Evolutionary conservation across 1,140 invertebrate genomes (phyloP).

Genomic region (Zaprionus capensis): DNA sequence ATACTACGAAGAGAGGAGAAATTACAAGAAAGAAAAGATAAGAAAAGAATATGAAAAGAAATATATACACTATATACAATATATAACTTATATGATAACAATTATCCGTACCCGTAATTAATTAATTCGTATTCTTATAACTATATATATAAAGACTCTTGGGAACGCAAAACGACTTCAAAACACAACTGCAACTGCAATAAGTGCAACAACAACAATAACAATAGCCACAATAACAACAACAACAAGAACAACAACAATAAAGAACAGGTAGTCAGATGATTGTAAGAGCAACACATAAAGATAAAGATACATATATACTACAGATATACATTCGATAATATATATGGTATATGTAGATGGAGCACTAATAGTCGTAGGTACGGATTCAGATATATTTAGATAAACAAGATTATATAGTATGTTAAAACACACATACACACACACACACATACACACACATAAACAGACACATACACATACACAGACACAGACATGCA

Average conservation of each 20-base stretch:
- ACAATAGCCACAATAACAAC: neutral
- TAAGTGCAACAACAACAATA: constrained; percentile 8
- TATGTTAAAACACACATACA: neutral
- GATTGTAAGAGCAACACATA: neutral
- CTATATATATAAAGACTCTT: constrained; percentile 25
- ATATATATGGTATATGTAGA: neutral
- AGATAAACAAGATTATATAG: constrained; percentile 5
- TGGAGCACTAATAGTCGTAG: neutral
- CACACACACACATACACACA: neutral
- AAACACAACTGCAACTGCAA: neutral
- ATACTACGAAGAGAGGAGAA: constrained; percentile 11
- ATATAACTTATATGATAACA: neutral
- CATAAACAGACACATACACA: neutral
- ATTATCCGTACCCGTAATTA: neutral
- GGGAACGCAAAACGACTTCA: constrained; percentile 34
- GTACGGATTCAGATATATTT: neutral
- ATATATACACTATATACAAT: constrained; percentile 4
- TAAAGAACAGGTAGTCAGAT: constrained; percentile 12
- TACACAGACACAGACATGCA: neutral
- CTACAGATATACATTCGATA: constrained; percentile 10
- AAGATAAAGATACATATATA: constrained; percentile 16
- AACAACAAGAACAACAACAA: constrained; percentile 11
- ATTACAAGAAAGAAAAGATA: constrained; percentile 3
- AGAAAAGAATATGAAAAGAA: neutral
- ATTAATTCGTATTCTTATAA: neutral